Evolutionary conservation across 2,888 invertebrate genomes (phyloP).

Genomic region (Chrysodeixis includens): DNA sequence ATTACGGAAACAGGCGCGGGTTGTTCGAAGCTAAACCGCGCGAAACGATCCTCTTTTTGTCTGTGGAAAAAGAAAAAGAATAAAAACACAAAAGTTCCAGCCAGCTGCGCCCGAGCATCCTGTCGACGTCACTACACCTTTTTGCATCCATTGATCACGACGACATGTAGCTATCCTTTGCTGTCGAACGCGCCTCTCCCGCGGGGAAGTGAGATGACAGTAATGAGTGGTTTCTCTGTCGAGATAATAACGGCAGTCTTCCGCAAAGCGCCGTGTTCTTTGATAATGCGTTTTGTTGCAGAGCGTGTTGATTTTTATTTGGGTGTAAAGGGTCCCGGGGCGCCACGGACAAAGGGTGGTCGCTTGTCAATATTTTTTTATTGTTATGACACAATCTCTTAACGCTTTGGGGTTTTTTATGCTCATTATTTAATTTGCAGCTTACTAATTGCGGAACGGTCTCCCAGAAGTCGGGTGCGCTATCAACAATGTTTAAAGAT

Average conservation of each 20-base stretch:
- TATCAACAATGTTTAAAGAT: conserved; percentile 45
- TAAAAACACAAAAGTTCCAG: conserved; percentile 83
- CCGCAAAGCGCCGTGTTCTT: conserved; percentile 79
- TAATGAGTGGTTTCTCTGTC: conserved; percentile 65
- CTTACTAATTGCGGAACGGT: conserved; percentile 60
- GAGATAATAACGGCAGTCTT: conserved; percentile 83
- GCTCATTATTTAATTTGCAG: conserved; percentile 64
- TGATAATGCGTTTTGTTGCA: conserved; percentile 77
- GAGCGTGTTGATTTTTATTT: conserved; percentile 74
- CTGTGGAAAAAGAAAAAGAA: conserved; percentile 72
- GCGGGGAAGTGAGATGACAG: conserved; percentile 72
- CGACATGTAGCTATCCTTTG: conserved; percentile 73
- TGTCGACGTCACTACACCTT: conserved; percentile 85
- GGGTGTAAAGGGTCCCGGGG: conserved; percentile 68
- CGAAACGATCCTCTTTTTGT: conserved; percentile 86
- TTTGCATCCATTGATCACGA: conserved; percentile 81
- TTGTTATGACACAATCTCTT: conserved; percentile 77
- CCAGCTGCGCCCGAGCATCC: conserved; percentile 88
- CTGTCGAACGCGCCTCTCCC: conserved; percentile 46
- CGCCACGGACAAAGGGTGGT: conserved; percentile 67
- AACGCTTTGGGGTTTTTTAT: conserved; percentile 58
- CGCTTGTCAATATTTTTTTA: conserved; percentile 78
- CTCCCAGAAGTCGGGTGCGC: conserved; percentile 42
- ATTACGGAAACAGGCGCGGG: conserved; percentile 82
- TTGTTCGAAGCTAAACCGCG: conserved; percentile 79